Evolutionary conservation across 2,113 vertebrate genomes (phyloP), one percentile per base, ranked within the genome.

Genomic region (Meles meles): DNA sequence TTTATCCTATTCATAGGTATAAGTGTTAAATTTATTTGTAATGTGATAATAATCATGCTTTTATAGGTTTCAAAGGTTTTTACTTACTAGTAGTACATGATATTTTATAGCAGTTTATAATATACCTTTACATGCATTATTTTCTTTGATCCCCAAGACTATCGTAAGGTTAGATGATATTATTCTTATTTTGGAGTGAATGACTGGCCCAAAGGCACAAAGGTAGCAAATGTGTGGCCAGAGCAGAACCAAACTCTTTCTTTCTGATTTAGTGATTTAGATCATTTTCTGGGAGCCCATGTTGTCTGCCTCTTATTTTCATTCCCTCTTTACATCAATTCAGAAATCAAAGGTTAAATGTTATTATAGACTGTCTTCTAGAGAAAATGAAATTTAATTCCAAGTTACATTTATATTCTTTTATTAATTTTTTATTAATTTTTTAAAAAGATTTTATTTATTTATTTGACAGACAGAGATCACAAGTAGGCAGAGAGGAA

Each of bases 31-130:
- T 67, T 47, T 83, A 63, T 74, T 90, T 93, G 21, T 69, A 63
- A 69, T 90, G 25, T 85, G 55, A 63, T 88, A 79, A 63, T 85
- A 69, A 69, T 77, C 29, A 31, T 79, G 80, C 10, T 55, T 63
- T 93, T 31, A 23, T 47, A 61, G 59, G 1, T 93, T 96, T 90
- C 17, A 79, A 90, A 92, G 83, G 47, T 14, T 91, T 94, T 95
- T 82, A 39, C 23, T 88, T 96, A 61, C 79, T 57, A 61, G 23
- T 47, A 49, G 27, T 13, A 79, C 25, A 25, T 82, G 65, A 15
- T 79, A 67, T 96, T 80, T 91, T 83, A 61, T 82, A 93, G 67
- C 15, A 34, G 5, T 61, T 93, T 86, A 21, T 63, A 83, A 87
- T 42, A 34, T 4, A 59, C 34, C 44, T 95, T 93, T 84, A 44